Base-by-base conservation (phyloP, 1,140 invertebrate species). In the Anoplophora glabripennis region DNA sequence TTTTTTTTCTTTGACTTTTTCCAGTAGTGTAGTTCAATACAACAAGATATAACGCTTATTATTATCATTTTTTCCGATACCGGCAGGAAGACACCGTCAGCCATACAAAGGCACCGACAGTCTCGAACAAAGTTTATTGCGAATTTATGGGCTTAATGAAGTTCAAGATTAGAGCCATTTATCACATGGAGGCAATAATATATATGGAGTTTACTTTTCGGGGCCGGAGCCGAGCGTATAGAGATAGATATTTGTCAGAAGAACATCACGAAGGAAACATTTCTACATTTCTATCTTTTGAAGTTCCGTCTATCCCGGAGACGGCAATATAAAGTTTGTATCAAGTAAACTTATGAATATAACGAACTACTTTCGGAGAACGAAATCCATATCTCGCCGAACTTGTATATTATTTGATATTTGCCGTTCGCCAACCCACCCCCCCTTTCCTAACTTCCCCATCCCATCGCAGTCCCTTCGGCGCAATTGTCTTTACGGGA, bases 301-400 rank as follows among this genome's bases (percentile, higher is more conserved):
- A 66, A 68, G 64, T 66, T 68, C 28, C 46, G 53, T 57, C 49
- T 59, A 41, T 40, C 51, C 46, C 52, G 47, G 54, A 64, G 61
- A 66, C 64, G 54, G 67, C 59, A 69, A 69, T 69, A 69, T 69
- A 69, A 69, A 69, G 67, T 69, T 69, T 67, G 54, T 66, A 66
- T 69, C 65, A 67, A 57, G 61, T 46, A 62, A 69, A 69, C 61
- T 69, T 69, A 67, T 66, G 67, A 69, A 69, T 67, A 65, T 69
- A 59, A 59, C 53, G 61, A 69, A 67, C 65, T 69, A 69, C 59
- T 61, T 63, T 64, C 51, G 38, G 35, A 54, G 17, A 57, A 64
- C 57, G 67, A 65, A 69, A 69, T 69, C 67, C 67, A 69, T 69
- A 69, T 69, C 65, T 66, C 52, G 49, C 59, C 60, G 57, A 67